These are phyloP conservation scores for Lepidocyrtinus sp. DNA, from an alignment of 2,888 invertebrate species.

Conservation along the genomic window DNA sequence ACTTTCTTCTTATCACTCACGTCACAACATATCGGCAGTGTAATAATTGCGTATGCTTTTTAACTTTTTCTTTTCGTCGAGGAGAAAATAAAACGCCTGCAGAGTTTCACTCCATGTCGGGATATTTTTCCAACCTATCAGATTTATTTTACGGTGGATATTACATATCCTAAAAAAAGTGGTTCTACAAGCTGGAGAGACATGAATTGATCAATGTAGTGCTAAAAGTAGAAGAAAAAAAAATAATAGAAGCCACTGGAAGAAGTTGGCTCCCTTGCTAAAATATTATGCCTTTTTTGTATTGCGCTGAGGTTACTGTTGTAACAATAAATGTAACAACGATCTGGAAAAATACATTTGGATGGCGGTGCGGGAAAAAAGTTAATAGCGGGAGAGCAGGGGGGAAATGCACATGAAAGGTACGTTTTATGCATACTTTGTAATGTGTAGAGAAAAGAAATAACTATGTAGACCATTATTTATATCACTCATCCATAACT, in stretches of 20 bases:
- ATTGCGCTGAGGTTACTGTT: constrained; percentile 12
- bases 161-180: neutral
- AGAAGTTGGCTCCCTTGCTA: neutral
- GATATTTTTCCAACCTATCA: too few species aligned
- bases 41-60: neutral
- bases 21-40: neutral
- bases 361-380: neutral
- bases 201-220: neutral
- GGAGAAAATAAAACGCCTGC: neutral
- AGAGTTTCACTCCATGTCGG: neutral
- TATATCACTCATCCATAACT: constrained; percentile 34
- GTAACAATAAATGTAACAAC: neutral
- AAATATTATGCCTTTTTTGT: neutral
- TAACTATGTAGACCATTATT: neutral
- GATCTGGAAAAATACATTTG: neutral
- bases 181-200: neutral
- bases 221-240: neutral
- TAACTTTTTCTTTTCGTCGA: neutral
- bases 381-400: constrained; percentile 25
- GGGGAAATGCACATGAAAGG: constrained; percentile 8
- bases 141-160: neutral
- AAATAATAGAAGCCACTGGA: neutral
- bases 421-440: neutral
- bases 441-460: neutral
- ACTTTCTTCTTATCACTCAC: neutral